Conservation (phyloP, 2,888 invertebrate species). For the Acleris literana region DNA sequence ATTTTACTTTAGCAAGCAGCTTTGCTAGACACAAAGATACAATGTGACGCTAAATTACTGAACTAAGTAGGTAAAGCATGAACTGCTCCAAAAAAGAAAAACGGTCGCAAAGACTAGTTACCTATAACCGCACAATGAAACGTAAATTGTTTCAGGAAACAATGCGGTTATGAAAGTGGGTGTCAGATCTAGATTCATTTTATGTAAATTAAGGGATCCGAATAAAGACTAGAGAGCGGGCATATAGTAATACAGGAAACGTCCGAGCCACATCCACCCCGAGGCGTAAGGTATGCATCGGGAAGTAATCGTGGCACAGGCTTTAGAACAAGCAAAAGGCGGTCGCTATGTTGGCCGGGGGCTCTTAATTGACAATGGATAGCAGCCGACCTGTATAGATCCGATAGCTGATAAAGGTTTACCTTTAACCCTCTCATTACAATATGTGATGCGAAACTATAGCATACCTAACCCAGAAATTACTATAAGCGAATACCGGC, state of each 20-base stretch:
- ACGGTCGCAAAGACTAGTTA: too few relatives aligned
- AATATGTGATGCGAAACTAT: conserved; percentile 39
- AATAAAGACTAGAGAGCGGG: conserved; percentile 65
- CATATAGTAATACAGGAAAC: conserved; percentile 78
- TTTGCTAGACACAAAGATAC: background rate
- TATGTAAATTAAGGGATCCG: conserved; percentile 72
- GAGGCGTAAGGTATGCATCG: conserved; percentile 72
- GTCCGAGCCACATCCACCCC: conserved; percentile 71
- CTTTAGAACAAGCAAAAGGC: conserved; percentile 76
- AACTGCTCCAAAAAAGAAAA: too few relatives aligned
- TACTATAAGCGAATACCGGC: background rate
- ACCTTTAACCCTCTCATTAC: conserved; percentile 68
- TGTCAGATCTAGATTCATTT: conserved; percentile 66
- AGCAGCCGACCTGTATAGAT: conserved; percentile 65
- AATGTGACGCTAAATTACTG: too few relatives aligned
- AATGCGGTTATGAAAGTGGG: conserved; percentile 41
- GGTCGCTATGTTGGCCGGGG: conserved; percentile 68
- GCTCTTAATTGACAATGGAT: conserved; percentile 79
- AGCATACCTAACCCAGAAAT: background rate
- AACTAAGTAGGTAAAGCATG: too few relatives aligned
- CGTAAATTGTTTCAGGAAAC: conserved; percentile 31
- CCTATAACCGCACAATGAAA: background rate
- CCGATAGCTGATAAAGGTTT: conserved; percentile 58
- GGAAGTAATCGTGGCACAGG: conserved; percentile 72
- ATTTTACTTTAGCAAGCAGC: too few relatives aligned